A percentile compares a stretch with the other conserved stretches of the same genome.
phyloP scores from a whole-genome alignment of 2,113 vertebrate species.

The Pomatostomus ruficeps region DNA sequence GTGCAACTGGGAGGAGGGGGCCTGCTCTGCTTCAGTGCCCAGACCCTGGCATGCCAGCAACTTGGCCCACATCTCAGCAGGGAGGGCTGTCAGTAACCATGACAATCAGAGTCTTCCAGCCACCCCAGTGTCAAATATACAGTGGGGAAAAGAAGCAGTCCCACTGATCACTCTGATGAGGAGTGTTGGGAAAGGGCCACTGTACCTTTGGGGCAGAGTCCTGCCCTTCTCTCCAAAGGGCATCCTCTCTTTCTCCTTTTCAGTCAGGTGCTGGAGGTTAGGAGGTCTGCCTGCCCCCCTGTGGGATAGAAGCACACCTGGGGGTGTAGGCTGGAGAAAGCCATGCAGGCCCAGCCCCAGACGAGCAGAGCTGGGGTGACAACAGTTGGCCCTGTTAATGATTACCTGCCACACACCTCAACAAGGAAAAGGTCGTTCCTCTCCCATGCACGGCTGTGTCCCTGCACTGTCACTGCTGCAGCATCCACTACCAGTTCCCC shows the following conservation, averaged over 20 bases:
- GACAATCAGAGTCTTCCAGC: neutral
- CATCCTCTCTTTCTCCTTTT: neutral
- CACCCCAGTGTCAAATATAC: neutral
- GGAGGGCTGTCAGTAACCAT: neutral
- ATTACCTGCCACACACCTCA: neutral
- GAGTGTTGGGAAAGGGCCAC: neutral
- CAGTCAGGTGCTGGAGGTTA: rapidly evolving
- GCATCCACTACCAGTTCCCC: neutral
- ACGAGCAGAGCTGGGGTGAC: neutral
- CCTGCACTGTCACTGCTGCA: neutral
- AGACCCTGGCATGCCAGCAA: rapidly evolving
- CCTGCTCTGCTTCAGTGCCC: neutral
- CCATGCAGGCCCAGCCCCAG: neutral
- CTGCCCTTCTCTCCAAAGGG: neutral
- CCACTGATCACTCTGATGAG: neutral
- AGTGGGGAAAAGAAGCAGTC: neutral
- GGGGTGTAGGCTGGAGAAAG: neutral
- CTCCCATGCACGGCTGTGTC: neutral
- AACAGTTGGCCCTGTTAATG: neutral
- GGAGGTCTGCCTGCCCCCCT: neutral
- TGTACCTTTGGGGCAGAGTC: neutral
- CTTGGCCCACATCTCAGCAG: neutral
- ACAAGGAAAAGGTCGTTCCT: rapidly evolving
- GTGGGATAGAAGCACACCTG: neutral
- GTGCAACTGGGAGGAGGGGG: neutral